These are phyloP conservation scores for Phyto melanocephala DNA, from an alignment of 2,888 invertebrate species.

Conservation along the genomic window DNA sequence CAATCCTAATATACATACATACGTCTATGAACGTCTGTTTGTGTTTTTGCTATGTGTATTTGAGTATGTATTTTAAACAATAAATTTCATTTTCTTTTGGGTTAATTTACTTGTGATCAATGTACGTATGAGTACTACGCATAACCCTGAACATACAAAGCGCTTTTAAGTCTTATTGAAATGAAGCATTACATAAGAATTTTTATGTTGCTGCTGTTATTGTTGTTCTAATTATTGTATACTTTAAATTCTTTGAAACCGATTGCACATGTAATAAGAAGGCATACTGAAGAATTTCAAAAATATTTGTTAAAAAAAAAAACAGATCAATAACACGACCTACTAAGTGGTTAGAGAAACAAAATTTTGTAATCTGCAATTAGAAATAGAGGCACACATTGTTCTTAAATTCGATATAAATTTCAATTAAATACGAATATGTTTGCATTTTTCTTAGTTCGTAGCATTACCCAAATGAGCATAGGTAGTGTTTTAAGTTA, in stretches of 20 bases:
- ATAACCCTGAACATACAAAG: conserved; percentile 55
- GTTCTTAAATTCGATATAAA: no score
- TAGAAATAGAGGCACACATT: no score
- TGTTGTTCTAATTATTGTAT: neutral
- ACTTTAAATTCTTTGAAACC: conserved; percentile 10
- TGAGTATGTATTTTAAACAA: neutral
- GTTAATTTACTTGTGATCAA: conserved; percentile 51
- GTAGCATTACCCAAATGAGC: no score
- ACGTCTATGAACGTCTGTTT: neutral
- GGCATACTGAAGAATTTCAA: neutral
- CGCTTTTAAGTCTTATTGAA: conserved; percentile 43
- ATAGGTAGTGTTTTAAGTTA: no score
- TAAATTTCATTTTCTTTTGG: conserved; percentile 50
- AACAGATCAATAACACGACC: no score
- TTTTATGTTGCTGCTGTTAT: conserved; percentile 13
- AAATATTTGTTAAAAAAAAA: neutral
- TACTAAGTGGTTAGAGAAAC: no score
- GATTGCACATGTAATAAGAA: conserved; percentile 33
- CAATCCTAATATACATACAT: no score
- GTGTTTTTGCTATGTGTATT: neutral
- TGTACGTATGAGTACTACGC: neutral
- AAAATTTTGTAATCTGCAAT: no score
- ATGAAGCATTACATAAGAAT: conserved; percentile 51
- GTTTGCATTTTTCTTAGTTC: no score
- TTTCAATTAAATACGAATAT: no score